Percentiles rank a stretch among this genome's conserved stretches.
These are phyloP conservation scores for Nephotettix cincticeps DNA, from an alignment of 1,140 invertebrate genomes.

Conservation along the genomic window DNA sequence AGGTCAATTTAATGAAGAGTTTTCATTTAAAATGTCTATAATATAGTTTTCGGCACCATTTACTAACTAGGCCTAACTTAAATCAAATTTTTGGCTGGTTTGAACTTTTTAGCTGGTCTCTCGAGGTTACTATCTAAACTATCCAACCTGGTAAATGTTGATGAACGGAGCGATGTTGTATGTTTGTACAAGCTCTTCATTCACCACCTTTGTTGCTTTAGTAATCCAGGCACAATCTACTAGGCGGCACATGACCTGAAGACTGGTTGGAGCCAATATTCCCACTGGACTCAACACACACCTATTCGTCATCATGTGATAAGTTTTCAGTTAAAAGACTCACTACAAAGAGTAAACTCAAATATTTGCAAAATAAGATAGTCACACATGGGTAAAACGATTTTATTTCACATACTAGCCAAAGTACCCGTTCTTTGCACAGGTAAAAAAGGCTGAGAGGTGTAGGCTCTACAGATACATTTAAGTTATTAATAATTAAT, in stretches of 20 bases:
- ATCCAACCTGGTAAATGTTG: constrained; percentile 49
- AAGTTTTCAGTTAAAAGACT: neutral
- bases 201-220: constrained; percentile 36
- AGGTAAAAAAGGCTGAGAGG: no score
- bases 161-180: constrained; percentile 52
- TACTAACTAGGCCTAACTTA: neutral
- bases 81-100: neutral
- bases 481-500: no score
- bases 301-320: constrained; percentile 25
- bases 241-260: constrained; percentile 44
- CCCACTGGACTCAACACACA: constrained; percentile 43
- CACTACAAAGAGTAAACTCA: neutral
- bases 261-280: constrained; percentile 47
- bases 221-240: constrained; percentile 44
- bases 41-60: no score
- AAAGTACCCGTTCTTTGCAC: no score
- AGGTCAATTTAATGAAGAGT: no score
- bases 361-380: constrained; percentile 31
- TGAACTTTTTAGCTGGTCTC: no score
- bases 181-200: constrained; percentile 42
- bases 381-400: constrained; percentile 17
- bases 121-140: neutral
- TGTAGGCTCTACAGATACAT: no score
- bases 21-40: no score
- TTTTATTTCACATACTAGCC: neutral